Evolutionary conservation across 2,797 vertebrate species (phyloP).

Genomic region (Coregonus suidteri): DNA sequence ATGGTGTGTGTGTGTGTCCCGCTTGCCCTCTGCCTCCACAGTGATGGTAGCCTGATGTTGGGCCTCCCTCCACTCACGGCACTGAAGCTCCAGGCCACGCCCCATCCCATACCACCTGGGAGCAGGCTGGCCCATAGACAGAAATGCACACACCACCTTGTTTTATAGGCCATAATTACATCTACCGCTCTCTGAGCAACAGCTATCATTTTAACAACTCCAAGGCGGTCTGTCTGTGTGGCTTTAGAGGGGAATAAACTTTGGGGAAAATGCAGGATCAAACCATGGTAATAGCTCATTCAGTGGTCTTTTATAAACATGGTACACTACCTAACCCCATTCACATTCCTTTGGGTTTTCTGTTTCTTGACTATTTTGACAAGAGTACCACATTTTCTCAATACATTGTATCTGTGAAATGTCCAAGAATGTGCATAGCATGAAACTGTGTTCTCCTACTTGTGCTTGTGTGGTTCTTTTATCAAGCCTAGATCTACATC

Average conservation of each 20-base stretch:
- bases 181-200: slow-evolving; percentile 13
- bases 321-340: slow-evolving; percentile 27
- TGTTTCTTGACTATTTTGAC: neutral
- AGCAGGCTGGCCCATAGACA: slow-evolving; percentile 26
- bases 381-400: neutral
- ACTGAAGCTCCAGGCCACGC: neutral
- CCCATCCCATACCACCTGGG: neutral
- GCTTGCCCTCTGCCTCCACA: slow-evolving; percentile 40
- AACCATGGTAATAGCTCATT: slow-evolving; percentile 13
- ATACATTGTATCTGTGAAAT: too few relatives aligned
- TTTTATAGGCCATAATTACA: slow-evolving; percentile 33
- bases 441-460: neutral
- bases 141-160: slow-evolving; percentile 18
- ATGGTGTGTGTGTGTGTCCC: slow-evolving; percentile 12
- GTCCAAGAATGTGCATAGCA: neutral
- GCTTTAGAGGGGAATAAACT: slow-evolving; percentile 17
- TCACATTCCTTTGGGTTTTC: slow-evolving; percentile 20
- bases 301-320: slow-evolving; percentile 32
- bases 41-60: slow-evolving; percentile 17
- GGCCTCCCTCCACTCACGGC: neutral
- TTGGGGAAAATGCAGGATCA: slow-evolving; percentile 21
- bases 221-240: slow-evolving; percentile 24
- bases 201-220: slow-evolving; percentile 15
- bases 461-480: neutral
- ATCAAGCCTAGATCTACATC: neutral